Base-by-base conservation (phyloP, 2,888 invertebrate genomes). In the Cephus pulcher region DNA sequence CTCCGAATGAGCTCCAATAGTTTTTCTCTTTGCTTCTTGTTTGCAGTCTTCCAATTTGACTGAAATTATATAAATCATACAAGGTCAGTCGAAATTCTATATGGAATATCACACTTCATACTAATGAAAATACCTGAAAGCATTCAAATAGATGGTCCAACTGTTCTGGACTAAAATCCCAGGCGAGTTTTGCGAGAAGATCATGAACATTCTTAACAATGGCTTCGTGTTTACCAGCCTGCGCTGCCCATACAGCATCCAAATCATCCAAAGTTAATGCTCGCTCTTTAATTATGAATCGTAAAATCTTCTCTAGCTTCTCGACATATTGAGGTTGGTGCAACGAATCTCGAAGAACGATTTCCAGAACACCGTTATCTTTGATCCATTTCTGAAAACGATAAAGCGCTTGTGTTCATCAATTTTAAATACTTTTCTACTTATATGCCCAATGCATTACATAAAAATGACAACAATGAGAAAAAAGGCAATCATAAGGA, bases 321-420 rank as follows among this genome's bases (percentile, higher is more conserved):
- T 99, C 99, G 76, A 99, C 99, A 91, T 99, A 99, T 91, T 98
- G 97, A 1, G 98, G 98, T 91, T 99, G 98, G 93, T 99, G 99
- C 76, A 99, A 93, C 11, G 98, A 98, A 92, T 99, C 99, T 71
- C 98, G 94, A 83, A 99, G 93, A 30, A 99, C 98, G 87, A 99
- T 98, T 90, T 98, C 97, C 81, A 99, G 94, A 4, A 99, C 98
- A 89, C 97, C 95, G 89, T 98, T 98, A 89, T 98, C 97, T 87
- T 98, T 97, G 81, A 99, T 97, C 99, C 99, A 99, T 92, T 95
- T 95, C 96, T 97, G 89, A 77, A 93, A 93, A 80, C 83, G 84
- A 81, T 82, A 82, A 76, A 56, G 9, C 23, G 23, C 15, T 56
- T 56, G 2, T 56, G 23, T 56, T 23, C 2, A 6, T 6, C 9